A percentile compares a stretch with the other conserved stretches of the same genome.
phyloP scores from a whole-genome alignment of 1,140 invertebrate genomes.

The Copidosoma floridanum region DNA sequence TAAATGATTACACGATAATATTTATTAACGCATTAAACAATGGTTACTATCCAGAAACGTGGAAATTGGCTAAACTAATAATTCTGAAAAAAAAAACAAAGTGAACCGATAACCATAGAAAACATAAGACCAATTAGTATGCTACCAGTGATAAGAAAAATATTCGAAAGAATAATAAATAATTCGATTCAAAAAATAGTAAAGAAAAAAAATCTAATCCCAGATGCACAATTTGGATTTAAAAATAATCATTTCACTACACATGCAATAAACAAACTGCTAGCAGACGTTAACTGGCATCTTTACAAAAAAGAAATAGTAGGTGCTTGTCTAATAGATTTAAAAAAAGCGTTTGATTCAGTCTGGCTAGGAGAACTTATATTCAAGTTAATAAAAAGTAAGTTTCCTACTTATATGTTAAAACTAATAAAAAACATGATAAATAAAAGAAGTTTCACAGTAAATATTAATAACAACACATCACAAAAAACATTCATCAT shows the following conservation, averaged over 20 bases:
- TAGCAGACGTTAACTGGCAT: constrained; percentile 11
- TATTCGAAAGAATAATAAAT: constrained; percentile 33
- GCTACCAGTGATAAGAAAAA: constrained; percentile 26
- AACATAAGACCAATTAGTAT: constrained; percentile 17
- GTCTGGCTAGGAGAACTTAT: constrained; percentile 33
- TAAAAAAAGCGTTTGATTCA: constrained; percentile 39
- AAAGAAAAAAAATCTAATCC: constrained; percentile 30
- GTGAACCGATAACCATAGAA: too few relatives aligned
- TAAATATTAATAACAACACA: background rate
- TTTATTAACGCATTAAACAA: too few relatives aligned
- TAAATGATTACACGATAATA: too few relatives aligned
- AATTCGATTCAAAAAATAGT: constrained; percentile 5
- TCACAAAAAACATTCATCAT: background rate
- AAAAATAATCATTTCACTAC: constrained; percentile 20
- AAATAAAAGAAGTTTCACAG: background rate
- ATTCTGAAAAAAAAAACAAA: constrained; percentile 22
- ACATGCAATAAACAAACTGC: constrained; percentile 26
- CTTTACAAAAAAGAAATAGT: constrained; percentile 31
- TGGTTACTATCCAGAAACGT: too few relatives aligned
- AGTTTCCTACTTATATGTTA: constrained; percentile 19
- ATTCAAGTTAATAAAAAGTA: constrained; percentile 29
- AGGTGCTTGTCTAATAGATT: constrained; percentile 36
- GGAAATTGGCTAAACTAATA: too few relatives aligned
- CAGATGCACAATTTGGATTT: constrained; percentile 31
- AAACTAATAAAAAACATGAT: constrained; percentile 27